Percentiles rank a stretch among this genome's conserved stretches.
These are phyloP conservation scores for Corella eumyota DNA, from an alignment of 23 tunicate species.

Conservation along the genomic window DNA sequence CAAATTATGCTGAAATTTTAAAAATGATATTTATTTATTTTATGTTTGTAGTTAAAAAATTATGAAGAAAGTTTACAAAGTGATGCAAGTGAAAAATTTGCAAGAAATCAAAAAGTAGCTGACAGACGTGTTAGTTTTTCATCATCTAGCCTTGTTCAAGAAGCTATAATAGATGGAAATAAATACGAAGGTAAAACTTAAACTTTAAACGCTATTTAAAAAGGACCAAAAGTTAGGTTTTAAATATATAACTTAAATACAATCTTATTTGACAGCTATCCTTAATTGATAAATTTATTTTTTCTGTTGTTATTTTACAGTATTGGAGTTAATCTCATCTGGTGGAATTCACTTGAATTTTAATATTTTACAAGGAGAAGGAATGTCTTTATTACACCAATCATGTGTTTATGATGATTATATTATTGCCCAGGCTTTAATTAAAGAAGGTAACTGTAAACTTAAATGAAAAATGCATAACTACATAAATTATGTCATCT, in stretches of 20 bases:
- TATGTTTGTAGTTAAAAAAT: constrained; percentile 21
- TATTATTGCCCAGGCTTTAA: constrained; percentile 44
- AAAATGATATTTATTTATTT: constrained; percentile 3
- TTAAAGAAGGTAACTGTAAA: constrained; percentile 27
- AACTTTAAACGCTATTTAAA: too few relatives aligned
- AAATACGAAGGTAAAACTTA: constrained; percentile 52
- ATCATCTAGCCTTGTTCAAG: constrained; percentile 37
- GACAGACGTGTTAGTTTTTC: constrained; percentile 15
- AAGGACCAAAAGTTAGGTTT: too few relatives aligned
- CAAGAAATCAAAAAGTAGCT: background rate
- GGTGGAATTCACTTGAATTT: constrained; percentile 44
- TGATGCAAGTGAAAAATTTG: background rate
- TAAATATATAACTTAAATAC: too few relatives aligned
- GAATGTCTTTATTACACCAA: constrained; percentile 48
- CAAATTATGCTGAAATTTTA: too few relatives aligned
- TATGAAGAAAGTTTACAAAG: constrained; percentile 12
- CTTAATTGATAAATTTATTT: background rate
- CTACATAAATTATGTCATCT: too few relatives aligned
- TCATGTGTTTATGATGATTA: constrained; percentile 65
- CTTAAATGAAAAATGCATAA: too few relatives aligned
- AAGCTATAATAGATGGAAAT: constrained; percentile 57
- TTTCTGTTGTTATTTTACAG: constrained; percentile 6
- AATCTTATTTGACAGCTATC: background rate
- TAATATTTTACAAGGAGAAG: constrained; percentile 37
- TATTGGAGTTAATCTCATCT: constrained; percentile 26